Evolutionary conservation across 1,140 invertebrate species (phyloP), one percentile per base, ranked within the genome.

Genomic region (Hylyphantes graminicola): DNA sequence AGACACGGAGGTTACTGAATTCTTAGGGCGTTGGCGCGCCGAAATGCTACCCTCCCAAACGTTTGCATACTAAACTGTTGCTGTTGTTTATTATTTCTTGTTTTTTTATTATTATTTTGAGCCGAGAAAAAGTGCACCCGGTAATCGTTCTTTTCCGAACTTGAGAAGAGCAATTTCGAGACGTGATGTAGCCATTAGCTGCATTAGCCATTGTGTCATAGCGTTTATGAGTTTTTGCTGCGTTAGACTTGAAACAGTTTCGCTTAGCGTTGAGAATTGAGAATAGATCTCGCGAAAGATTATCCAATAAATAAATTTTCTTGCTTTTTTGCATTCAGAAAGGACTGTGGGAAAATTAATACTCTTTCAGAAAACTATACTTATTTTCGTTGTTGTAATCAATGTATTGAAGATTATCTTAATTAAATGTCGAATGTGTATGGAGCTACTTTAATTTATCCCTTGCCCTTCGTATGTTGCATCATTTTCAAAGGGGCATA

Each of bases 61-160:
- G 75, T 78, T 78, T 78, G 76, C 76, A 78, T 78, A 78, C 61
- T 65, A 78, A 78, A 78, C 61, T 78, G 76, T 65, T 78, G 65
- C 65, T 64, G 76, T 64, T 54, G 35, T 54, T 65, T 54, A 15
- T 76, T 74, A 15, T 35, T 59, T 4, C 19, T 72, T 72, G 51
- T 70, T 12, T 65, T 53, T 68, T 51, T 57, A 21, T 57, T 74
- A 35, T 59, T 2, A 21, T 21, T 35, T 74, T n/a, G 51, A 55
- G 35, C 35, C 35, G 35, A 35, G 35, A 59, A 57, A 74, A 74
- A 73, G 51, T 74, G 72, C 72, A 51, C 72, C 54, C 54, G 72
- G 72, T 74, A 74, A 74, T 74, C 72, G 72, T 70, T 51, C 68
- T 35, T 35, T 35, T 35, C 57, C 57, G 57, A 61, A 61, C 57